Evolutionary conservation across 2,113 vertebrate genomes (phyloP).

Genomic region (Dicentrarchus labrax): DNA sequence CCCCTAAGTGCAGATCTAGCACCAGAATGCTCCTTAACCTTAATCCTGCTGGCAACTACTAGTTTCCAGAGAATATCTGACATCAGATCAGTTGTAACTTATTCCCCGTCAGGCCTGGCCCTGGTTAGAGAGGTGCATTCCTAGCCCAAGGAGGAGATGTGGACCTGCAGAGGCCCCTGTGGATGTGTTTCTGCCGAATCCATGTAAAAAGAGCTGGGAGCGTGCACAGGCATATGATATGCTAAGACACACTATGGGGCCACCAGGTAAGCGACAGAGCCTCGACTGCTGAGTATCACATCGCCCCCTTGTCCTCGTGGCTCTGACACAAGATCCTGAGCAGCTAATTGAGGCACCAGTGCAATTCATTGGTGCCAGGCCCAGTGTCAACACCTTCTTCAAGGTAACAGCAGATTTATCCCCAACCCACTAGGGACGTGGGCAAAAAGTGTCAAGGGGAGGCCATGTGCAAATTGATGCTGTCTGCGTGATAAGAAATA

Average conservation of each 20-base stretch:
- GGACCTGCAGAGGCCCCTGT: slow-evolving; percentile 40
- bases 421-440: slow-evolving; percentile 29
- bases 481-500: slow-evolving; percentile 50
- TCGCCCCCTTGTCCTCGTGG: slow-evolving; percentile 63
- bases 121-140: slow-evolving; percentile 56
- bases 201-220: slow-evolving; percentile 68
- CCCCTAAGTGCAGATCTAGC: slow-evolving; percentile 68
- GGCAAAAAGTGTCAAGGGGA: slow-evolving; percentile 34
- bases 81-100: slow-evolving; percentile 64
- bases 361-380: slow-evolving; percentile 63
- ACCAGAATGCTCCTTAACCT: slow-evolving; percentile 78
- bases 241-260: slow-evolving; percentile 57
- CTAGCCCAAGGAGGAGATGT: slow-evolving; percentile 52
- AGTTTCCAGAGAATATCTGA: slow-evolving; percentile 71
- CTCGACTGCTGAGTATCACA: slow-evolving; percentile 62
- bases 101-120: slow-evolving; percentile 44
- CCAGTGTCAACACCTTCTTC: slow-evolving; percentile 70
- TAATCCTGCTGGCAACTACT: slow-evolving; percentile 61
- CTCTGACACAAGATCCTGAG: slow-evolving; percentile 71
- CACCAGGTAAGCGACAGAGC: slow-evolving; percentile 67
- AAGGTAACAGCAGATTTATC: slow-evolving; percentile 62
- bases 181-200: slow-evolving; percentile 54
- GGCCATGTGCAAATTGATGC: slow-evolving; percentile 58
- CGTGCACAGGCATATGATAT: slow-evolving; percentile 52
- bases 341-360: slow-evolving; percentile 75